Evolutionary conservation across 2,797 vertebrate genomes (phyloP), one percentile per base, ranked within the genome.

Genomic region (Pogonophryne albipinna): DNA sequence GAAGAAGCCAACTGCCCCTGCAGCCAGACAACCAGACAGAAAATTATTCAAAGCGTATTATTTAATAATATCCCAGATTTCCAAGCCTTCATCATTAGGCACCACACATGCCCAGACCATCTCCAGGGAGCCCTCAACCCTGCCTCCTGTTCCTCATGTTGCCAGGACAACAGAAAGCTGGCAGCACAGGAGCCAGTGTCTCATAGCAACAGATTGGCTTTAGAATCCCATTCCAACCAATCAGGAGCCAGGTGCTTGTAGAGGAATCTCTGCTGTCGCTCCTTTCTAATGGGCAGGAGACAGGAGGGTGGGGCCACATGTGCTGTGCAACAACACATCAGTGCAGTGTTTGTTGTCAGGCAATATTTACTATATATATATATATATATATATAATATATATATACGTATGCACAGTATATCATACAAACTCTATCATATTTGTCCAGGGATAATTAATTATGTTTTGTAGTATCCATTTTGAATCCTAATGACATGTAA

Each of bases 181-280:
- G 85, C 80, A 76, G 80, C 79, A 68, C 74, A 82, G 20, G 46
- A 86, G 74, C 84, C 83, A 67, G 61, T 56, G 83, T 90, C 85
- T 92, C 91, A 74, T 91, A 85, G 91, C 89, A 92, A 92, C 93
- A 93, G 91, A 94, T 91, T 93, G 85, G 83, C 82, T 87, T 91
- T 44, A 78, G 86, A 82, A 77, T 78, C 78, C 46, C 10, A 31
- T 17, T 66, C 58, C 1, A 46, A 89, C 91, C 93, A 92, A 92
- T 94, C 87, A 82, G 71, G 73, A 67, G 67, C 60, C 67, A 16
- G 66, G 27, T 47, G 64, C 67, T 66, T 75, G 83, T 67, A 27
- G 74, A 86, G 84, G 85, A 87, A 88, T 87, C 84, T 76, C 82
- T 87, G 88, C 81, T 84, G 86, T 78, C n/a, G 71, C 82, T 84